A percentile compares a stretch with the other conserved stretches of the same genome.
Evolutionary conservation across 1,140 invertebrate species (phyloP).

Genomic region (Akabosia matsudoensis): DNA sequence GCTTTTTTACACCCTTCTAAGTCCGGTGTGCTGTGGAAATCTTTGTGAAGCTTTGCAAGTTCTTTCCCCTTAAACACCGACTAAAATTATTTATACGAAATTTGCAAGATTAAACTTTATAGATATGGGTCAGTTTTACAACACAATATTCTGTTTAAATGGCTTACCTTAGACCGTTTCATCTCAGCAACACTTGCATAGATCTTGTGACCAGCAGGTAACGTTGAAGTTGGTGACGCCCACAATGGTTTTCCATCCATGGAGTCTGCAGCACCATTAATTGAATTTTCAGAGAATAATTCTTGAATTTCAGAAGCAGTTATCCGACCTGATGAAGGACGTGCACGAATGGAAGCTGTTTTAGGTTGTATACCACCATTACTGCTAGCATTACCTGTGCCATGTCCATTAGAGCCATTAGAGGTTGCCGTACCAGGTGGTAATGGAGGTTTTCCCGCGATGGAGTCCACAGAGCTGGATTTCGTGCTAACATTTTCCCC

Average conservation of each 20-base stretch:
- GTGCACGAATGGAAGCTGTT: slow-evolving; percentile 80
- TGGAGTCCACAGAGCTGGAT: slow-evolving; percentile 70
- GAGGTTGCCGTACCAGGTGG: slow-evolving; percentile 25
- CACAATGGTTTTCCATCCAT: slow-evolving; percentile 51
- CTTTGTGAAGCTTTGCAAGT: slow-evolving; percentile 62
- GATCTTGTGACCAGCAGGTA: slow-evolving; percentile 64
- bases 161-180: slow-evolving; percentile 77
- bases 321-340: slow-evolving; percentile 79
- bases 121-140: background rate
- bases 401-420: slow-evolving; percentile 21
- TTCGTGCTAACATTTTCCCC: slow-evolving; percentile 36
- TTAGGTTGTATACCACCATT: slow-evolving; percentile 60
- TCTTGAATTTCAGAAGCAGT: slow-evolving; percentile 85
- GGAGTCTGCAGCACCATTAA: slow-evolving; percentile 50
- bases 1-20: slow-evolving; percentile 51
- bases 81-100: slow-evolving; percentile 27
- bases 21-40: slow-evolving; percentile 86
- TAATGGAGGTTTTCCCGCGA: slow-evolving; percentile 51
- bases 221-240: slow-evolving; percentile 53
- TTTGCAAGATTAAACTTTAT: background rate
- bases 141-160: background rate
- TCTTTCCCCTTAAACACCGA: slow-evolving; percentile 43
- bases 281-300: slow-evolving; percentile 73
- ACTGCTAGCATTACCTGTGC: slow-evolving; percentile 18
- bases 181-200: slow-evolving; percentile 93